A percentile compares a stretch with the other conserved stretches of the same genome.
These are phyloP conservation scores for Cochlearius cochlearius DNA, from an alignment of 2,113 vertebrate species.

Conservation along the genomic window DNA sequence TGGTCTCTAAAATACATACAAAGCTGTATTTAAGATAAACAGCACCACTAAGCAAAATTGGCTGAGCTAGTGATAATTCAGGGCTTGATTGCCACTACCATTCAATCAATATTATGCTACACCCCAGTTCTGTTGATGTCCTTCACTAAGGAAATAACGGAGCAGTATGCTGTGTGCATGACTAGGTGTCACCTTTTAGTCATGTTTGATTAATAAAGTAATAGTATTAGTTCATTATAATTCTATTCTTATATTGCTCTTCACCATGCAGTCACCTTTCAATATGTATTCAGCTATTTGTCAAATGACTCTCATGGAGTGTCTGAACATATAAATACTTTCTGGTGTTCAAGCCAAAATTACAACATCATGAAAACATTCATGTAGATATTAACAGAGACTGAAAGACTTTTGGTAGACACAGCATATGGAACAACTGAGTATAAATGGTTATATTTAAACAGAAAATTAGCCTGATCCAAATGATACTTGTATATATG, in stretches of 20 bases:
- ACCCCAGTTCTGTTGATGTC: background rate
- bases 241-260: background rate
- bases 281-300: background rate
- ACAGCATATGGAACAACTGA: background rate
- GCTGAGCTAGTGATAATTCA: background rate
- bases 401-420: background rate
- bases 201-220: background rate
- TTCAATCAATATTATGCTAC: background rate
- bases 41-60: background rate
- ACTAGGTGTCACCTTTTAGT: background rate
- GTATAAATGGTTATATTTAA: background rate
- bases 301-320: background rate
- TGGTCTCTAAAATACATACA: background rate
- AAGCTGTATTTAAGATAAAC: background rate
- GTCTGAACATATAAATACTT: background rate
- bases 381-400: background rate
- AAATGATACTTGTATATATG: background rate
- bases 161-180: background rate
- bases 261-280: background rate
- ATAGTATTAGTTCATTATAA: background rate
- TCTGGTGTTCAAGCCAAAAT: background rate
- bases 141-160: background rate
- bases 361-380: background rate
- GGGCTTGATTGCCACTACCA: background rate
- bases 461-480: background rate